Base-by-base conservation (phyloP, 1,140 invertebrate species). In the Diabrotica virgifera region DNA sequence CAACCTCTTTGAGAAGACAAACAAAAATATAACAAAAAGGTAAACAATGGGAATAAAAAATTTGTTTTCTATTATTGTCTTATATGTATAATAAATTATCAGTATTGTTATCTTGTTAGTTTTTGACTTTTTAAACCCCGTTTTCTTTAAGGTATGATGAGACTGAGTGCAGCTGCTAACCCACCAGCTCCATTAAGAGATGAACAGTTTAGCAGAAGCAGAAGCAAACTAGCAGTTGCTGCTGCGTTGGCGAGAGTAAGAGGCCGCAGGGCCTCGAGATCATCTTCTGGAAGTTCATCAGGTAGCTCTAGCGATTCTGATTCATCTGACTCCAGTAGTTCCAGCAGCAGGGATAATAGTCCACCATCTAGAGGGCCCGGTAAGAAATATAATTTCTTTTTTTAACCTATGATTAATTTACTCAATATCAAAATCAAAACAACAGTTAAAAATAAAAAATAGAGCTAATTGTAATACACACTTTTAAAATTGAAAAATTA, bases 301-400 rank as follows among this genome's bases (percentile, higher is more conserved):
- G 82, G 82, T 7, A 83, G 82, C 64, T 80, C 81, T 54, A 83
- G 80, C 61, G 74, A 78, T 62, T 77, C 75, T 7, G 77, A 77
- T 63, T 78, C 77, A 6, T 78, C 77, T 10, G 76, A 72, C 13
- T 79, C 81, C 10, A 80, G 75, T 36, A 82, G 80, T 64, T 80
- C 80, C 7, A 80, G 78, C 13, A 78, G 76, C 59, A 65, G 75
- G 8, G 75, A 77, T 10, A 78, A 75, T n/a, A 77, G 75, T 51
- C 74, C 77, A 36, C 72, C 78, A 6, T 36, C 64, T n/a, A 75
- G 80, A 70, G 68, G 78, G 68, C 51, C 70, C 59, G 36, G 61
- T 61, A 74, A 78, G 62, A 72, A 53, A 35, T 40, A 24, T n/a
- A 24, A 1, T 24, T 24, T 2, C 4, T 24, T 24, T 24, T 24